Base-by-base conservation (phyloP, 2,797 vertebrate species). In the Euphonia xanthogaster region DNA sequence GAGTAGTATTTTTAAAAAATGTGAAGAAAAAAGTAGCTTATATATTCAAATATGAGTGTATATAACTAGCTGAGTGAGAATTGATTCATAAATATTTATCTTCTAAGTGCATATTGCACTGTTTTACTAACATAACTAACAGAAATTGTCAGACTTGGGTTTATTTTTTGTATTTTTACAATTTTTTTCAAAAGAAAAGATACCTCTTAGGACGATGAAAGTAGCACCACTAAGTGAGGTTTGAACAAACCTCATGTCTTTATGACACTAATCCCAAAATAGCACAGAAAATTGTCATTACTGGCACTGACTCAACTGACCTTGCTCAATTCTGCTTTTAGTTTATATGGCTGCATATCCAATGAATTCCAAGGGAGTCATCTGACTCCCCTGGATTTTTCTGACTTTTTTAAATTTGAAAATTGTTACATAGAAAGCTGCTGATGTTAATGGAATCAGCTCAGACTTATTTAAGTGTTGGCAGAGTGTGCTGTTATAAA, bases 401-500 rank as follows among this genome's bases (percentile, higher is more conserved):
- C 47, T 47, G 54, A 39, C 12, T 57, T 76, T 54, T 88, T 77
- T 33, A 4, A 31, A 65, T 68, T 86, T 83, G n/a, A 87, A 79
- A 86, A 92, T 54, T 57, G 14, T 63, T 81, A 57, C 81, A 39
- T 25, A 11, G 65, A 89, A 94, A 61, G 53, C 16, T 39, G 70
- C 35, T 50, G 39, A 91, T 93, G 48, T 65, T 88, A 87, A 39
- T 44, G 45, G 81, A 80, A 73, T 87, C n/a, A 83, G n/a, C 42
- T 95, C 63, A 79, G 80, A 74, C 31, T 90, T 94, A 94, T 74
- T 86, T 85, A 82, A 87, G 31, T 68, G 61, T 65, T 61, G 76
- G 35, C 28, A 82, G 82, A 75, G 6, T 28, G 19, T 44, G 31
- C 10, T 7, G 1, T 74, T 91, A 86, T 80, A 96, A 95, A 95